A percentile compares a stretch with the other conserved stretches of the same genome.
Evolutionary conservation across 2,888 invertebrate species (phyloP).

Genomic region (Monoplex corrugatus): DNA sequence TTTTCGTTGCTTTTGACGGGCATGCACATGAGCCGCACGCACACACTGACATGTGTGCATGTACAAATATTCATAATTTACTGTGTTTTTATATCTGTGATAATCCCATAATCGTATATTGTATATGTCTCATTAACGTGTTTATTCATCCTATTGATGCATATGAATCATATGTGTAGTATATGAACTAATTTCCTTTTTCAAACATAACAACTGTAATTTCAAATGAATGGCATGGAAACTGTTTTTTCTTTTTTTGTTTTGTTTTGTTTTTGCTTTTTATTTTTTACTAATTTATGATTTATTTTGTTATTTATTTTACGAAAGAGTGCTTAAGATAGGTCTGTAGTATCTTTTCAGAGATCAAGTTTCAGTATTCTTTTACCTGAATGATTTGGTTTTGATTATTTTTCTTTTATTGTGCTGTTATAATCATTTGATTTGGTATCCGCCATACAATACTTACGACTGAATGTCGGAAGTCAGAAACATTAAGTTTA

Average conservation of each 20-base stretch:
- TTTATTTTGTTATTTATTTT: background rate
- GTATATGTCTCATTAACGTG: slow-evolving; percentile 7
- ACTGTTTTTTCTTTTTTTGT: background rate
- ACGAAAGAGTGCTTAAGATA: background rate
- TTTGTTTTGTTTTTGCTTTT: background rate
- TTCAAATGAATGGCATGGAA: background rate
- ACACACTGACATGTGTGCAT: background rate
- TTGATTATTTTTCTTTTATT: background rate
- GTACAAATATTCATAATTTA: background rate
- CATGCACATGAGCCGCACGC: too few species aligned
- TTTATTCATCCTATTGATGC: too few species aligned
- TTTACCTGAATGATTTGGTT: background rate
- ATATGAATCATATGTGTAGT: background rate
- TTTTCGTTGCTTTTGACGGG: too few species aligned
- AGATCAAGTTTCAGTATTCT: too few species aligned
- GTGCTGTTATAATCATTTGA: background rate
- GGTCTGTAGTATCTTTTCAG: too few species aligned
- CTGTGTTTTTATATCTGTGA: background rate
- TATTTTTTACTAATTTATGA: background rate
- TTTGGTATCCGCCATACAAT: background rate
- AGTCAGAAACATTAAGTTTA: background rate
- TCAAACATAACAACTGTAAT: background rate
- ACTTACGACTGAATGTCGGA: background rate
- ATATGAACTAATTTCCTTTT: background rate
- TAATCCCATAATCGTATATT: background rate